phyloP scores from a whole-genome alignment of 2,797 vertebrate genomes.

The Gymnoscopelus microlampas region DNA sequence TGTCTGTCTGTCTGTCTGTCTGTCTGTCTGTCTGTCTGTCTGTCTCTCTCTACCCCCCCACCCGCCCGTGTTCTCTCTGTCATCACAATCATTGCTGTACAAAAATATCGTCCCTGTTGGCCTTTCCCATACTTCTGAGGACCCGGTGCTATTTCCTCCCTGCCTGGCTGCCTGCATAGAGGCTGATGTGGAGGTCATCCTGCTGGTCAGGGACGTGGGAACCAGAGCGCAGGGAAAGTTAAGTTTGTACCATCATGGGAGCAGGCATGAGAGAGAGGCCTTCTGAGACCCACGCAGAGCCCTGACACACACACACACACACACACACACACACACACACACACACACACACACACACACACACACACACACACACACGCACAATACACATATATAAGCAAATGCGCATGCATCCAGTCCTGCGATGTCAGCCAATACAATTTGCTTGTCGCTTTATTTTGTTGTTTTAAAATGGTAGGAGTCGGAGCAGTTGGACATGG shows the following conservation, averaged over 20 bases:
- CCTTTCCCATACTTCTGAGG: constrained; percentile 72
- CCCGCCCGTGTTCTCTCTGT: neutral
- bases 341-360: constrained; percentile 24
- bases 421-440: constrained; percentile 17
- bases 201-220: constrained; percentile 75
- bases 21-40: neutral
- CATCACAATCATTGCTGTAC: constrained; percentile 29
- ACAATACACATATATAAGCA: neutral
- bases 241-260: constrained; percentile 74
- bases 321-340: constrained; percentile 3
- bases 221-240: constrained; percentile 76
- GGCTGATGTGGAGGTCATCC: constrained; percentile 46
- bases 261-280: constrained; percentile 66
- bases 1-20: constrained; percentile 14
- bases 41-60: neutral
- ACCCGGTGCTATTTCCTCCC: constrained; percentile 65
- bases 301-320: constrained; percentile 26
- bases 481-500: constrained; percentile 46
- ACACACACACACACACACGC: constrained; percentile 20
- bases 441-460: constrained; percentile 11
- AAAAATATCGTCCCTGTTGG: constrained; percentile 60
- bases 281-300: constrained; percentile 48
- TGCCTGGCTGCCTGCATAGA: constrained; percentile 39
- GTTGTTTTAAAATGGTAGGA: constrained; percentile 29
- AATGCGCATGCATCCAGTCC: constrained; percentile 15